These are phyloP conservation scores for Sisyra nigra DNA, from an alignment of 2,888 invertebrate genomes.

Conservation along the genomic window DNA sequence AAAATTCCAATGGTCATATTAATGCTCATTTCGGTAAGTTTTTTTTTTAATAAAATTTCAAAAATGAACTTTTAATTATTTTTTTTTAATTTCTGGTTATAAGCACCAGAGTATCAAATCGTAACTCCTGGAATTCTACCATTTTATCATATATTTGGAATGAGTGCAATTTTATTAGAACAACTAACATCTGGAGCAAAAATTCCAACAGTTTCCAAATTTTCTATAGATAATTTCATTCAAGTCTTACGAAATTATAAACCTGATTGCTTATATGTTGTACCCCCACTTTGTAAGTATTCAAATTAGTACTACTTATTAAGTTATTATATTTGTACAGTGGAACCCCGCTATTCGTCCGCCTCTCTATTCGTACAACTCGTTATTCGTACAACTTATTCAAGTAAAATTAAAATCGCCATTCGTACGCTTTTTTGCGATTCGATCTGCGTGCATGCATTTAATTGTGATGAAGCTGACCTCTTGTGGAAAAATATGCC, in stretches of 20 bases:
- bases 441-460: no score
- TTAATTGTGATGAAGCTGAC: no score
- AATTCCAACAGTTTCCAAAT: conserved; percentile 50
- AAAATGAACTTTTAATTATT: conserved; percentile 9
- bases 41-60: neutral
- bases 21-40: conserved; percentile 28
- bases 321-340: no score
- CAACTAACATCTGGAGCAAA: conserved; percentile 41
- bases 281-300: conserved; percentile 57
- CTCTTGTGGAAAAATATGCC: no score
- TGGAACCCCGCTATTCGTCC: no score
- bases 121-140: conserved; percentile 46
- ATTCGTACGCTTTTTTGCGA: no score
- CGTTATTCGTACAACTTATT: no score
- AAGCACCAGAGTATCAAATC: conserved; percentile 28
- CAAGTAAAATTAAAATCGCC: no score
- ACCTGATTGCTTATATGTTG: conserved; percentile 48
- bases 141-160: conserved; percentile 67
- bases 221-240: conserved; percentile 57
- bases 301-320: conserved; percentile 58
- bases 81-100: conserved; percentile 11
- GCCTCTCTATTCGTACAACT: no score
- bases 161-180: conserved; percentile 48
- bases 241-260: conserved; percentile 41
- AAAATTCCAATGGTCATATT: conserved; percentile 25